Base-by-base conservation (phyloP, 1,140 invertebrate genomes). In the Lethrus apterus region DNA sequence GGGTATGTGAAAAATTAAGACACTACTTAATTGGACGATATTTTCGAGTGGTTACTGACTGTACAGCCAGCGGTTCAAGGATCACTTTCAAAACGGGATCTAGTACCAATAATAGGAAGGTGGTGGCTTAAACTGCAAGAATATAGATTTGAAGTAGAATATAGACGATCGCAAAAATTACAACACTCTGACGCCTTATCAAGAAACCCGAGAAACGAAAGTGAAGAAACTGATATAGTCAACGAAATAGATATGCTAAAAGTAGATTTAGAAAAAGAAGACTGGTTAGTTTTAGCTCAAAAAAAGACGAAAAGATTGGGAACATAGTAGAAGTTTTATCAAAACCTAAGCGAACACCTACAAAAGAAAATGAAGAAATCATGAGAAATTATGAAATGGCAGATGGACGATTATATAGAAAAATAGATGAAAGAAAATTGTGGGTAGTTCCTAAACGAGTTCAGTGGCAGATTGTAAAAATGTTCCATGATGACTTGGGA, bases 361-460 rank as follows among this genome's bases (percentile, higher is more conserved):
- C 26, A 0, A 5, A 14, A 30, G 10, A 32, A 9, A 10, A 44
- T 10, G 9, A 32, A 19, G 2, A 19, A 4, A 4, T 44, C 15
- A 4, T 2, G 18, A 13, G n/a, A 17, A 15, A 44, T 9, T 44
- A 31, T 11, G 20, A 31, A 5, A n/a, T 43, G 2, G 15, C 2
- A 26, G 8, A 44, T 31, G 10, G 20, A 19, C 1, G 14, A 9
- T 33, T 36, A 7, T 23, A 23, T 24, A 21, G 32, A 33, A 35
- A 11, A 23, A 15, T 23, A 4, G 33, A 23, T 5, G 15, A 15
- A 15, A 36, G 23, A 17, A 2, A 4, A 3, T 11, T 14, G 8
- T 45, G 43, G 43, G 30, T 45, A 5, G 30, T 45, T 2, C 43
- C 30, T 4, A 45, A 45, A 13, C 5, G 9, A 1, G 8, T 32